Conservation (phyloP, 2,797 vertebrate species). For the Picus viridis region DNA sequence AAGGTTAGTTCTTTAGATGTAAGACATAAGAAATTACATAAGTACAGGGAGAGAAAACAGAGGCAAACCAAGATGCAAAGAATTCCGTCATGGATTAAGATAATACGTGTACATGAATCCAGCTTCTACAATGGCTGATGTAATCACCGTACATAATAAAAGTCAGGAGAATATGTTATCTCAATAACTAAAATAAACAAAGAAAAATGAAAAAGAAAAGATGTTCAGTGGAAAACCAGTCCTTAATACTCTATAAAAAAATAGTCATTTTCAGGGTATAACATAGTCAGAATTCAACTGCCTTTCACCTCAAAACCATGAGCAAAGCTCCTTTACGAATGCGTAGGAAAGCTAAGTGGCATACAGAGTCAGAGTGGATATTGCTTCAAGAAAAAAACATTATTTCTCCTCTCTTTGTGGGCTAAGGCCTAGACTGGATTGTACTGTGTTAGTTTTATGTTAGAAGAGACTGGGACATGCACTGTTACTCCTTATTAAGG, state of each 20-base stretch:
- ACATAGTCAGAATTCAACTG: rapidly evolving
- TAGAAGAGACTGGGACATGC: constrained; percentile 16
- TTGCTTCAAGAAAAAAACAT: not conserved
- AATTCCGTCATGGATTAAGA: rapidly evolving
- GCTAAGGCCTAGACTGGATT: constrained; percentile 4
- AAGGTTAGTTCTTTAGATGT: not conserved
- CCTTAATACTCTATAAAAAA: not conserved
- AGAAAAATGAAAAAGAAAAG: not conserved
- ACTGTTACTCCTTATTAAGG: constrained; percentile 6
- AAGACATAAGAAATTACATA: not conserved
- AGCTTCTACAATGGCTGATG: not conserved
- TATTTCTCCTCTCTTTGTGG: constrained; percentile 14
- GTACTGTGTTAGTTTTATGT: not conserved
- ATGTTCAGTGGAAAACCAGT: not conserved
- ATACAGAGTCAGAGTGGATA: not conserved
- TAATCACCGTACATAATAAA: not conserved
- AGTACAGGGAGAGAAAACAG: not conserved
- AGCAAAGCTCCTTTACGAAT: not conserved
- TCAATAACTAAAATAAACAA: not conserved
- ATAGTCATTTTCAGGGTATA: not conserved
- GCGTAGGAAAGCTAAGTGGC: not conserved
- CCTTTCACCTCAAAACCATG: rapidly evolving
- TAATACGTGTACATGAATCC: rapidly evolving
- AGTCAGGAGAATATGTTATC: not conserved
- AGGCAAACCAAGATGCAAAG: not conserved